Evolutionary conservation across 2,888 invertebrate species (phyloP).

Genomic region (Brachycybe producta): DNA sequence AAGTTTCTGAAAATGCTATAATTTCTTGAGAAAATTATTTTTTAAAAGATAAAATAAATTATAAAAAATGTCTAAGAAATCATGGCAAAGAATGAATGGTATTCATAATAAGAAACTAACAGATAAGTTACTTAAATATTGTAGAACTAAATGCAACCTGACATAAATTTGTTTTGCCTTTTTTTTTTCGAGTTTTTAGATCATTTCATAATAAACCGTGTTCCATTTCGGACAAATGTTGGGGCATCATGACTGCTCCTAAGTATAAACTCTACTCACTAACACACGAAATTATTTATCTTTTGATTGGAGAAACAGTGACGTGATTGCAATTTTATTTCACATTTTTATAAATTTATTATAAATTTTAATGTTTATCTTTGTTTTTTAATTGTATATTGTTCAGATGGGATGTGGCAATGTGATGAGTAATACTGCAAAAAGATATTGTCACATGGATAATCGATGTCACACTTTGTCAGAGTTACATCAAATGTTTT

Average conservation of each 20-base stretch:
- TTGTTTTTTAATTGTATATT: constrained; percentile 3
- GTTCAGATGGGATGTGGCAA: neutral
- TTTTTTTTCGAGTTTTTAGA: neutral
- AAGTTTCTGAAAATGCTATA: too few species aligned
- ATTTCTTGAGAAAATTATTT: too few species aligned
- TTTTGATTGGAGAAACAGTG: constrained; percentile 11
- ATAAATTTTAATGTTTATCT: neutral
- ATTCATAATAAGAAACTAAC: too few species aligned
- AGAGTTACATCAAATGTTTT: neutral
- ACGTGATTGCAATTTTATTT: neutral
- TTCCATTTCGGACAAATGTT: constrained; percentile 1
- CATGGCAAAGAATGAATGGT: too few species aligned
- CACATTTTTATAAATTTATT: neutral
- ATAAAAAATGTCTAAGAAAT: too few species aligned
- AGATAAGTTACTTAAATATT: too few species aligned
- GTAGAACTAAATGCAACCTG: too few species aligned
- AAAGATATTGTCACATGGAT: neutral
- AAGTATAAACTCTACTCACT: constrained; percentile 4
- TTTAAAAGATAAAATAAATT: too few species aligned
- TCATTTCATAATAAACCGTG: constrained; percentile 5
- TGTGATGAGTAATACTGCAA: neutral
- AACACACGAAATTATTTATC: constrained; percentile 13
- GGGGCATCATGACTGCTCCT: constrained; percentile 3
- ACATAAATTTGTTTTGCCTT: too few species aligned
- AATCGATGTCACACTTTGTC: neutral